These are phyloP conservation scores for Macrosiphum euphorbiae DNA, from an alignment of 2,888 invertebrate species.

Conservation along the genomic window DNA sequence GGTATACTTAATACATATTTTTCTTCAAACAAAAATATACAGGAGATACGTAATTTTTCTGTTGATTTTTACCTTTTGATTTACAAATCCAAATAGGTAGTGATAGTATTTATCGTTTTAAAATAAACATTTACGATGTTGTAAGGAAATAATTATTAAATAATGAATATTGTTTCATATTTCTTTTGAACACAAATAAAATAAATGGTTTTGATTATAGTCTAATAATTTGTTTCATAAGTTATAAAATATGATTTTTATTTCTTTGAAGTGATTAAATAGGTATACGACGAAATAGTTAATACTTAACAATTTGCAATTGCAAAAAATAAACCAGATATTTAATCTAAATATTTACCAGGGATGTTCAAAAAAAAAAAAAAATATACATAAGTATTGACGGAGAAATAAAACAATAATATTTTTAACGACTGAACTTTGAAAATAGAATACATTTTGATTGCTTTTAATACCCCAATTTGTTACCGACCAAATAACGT, in stretches of 20 bases:
- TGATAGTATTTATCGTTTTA: background rate
- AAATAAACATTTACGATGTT: background rate
- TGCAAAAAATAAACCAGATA: background rate
- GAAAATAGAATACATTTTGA: background rate
- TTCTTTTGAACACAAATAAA: background rate
- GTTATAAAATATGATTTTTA: background rate
- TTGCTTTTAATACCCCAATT: background rate
- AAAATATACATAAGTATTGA: background rate
- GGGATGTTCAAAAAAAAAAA: background rate
- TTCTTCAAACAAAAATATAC: background rate
- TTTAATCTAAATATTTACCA: background rate
- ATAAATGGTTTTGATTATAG: background rate
- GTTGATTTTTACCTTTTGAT: background rate
- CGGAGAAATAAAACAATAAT: background rate
- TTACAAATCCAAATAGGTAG: background rate
- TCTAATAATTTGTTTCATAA: background rate
- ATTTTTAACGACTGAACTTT: background rate
- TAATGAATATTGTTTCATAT: background rate
- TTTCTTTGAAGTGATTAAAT: background rate
- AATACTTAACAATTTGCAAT: background rate
- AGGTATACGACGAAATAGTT: background rate
- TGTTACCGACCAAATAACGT: background rate
- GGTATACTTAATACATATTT: background rate
- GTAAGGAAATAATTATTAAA: background rate
- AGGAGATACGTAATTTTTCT: background rate